A percentile compares a stretch with the other conserved stretches of the same genome.
Evolutionary conservation across 2,888 invertebrate species (phyloP).

Genomic region (Congeria kusceri): DNA sequence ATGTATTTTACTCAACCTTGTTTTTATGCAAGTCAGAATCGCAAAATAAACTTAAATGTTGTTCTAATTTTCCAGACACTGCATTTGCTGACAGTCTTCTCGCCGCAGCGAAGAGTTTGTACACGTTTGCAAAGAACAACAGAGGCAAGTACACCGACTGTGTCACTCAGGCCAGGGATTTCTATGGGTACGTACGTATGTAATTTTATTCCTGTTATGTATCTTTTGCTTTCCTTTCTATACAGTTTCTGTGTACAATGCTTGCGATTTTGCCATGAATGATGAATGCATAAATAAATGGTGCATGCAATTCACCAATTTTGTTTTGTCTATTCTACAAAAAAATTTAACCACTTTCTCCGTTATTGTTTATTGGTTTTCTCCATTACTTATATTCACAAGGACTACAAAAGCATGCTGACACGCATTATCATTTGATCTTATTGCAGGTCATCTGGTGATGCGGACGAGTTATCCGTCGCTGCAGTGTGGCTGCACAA

Average conservation of each 20-base stretch:
- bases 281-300: background rate
- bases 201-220: background rate
- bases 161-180: constrained; percentile 39
- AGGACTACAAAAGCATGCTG: no score
- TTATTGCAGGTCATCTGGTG: constrained; percentile 67
- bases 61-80: constrained; percentile 58
- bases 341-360: no score
- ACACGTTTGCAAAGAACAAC: constrained; percentile 64
- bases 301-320: no score
- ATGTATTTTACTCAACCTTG: no score
- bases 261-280: background rate
- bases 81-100: constrained; percentile 66
- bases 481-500: constrained; percentile 76
- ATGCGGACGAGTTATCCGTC: constrained; percentile 76
- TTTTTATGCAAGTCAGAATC: no score
- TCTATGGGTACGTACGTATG: constrained; percentile 59
- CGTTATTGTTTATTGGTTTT: no score
- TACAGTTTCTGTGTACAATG: no score
- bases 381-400: no score
- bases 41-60: no score
- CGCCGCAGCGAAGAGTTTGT: constrained; percentile 63
- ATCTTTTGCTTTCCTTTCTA: no score
- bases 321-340: no score
- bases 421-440: no score
- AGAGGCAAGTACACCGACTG: constrained; percentile 64